A percentile compares a stretch with the other conserved stretches of the same genome.
Evolutionary conservation across 2,113 vertebrate genomes (phyloP).

Genomic region (Oncorhynchus kisutch): DNA sequence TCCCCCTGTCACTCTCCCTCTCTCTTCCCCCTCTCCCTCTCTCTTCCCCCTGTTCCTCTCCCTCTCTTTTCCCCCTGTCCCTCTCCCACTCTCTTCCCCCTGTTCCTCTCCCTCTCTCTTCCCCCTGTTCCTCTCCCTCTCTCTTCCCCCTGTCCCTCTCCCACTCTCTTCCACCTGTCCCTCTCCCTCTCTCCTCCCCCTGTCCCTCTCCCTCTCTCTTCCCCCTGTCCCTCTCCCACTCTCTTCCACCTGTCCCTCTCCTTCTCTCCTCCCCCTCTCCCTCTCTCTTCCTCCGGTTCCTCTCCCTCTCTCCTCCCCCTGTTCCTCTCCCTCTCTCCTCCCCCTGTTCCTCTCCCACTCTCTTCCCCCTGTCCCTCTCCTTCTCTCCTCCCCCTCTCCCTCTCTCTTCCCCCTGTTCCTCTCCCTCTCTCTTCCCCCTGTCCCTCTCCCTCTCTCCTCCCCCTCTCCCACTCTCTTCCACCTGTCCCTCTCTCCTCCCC

Average conservation of each 20-base stretch:
- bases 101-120: too few species aligned
- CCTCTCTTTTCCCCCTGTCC: too few species aligned
- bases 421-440: not conserved
- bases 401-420: not conserved
- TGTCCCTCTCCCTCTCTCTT: not conserved
- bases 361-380: not conserved
- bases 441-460: not conserved
- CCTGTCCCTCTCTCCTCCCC: too few species aligned
- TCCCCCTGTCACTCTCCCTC: too few species aligned
- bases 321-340: not conserved
- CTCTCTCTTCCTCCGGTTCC: not conserved
- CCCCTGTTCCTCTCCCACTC: not conserved
- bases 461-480: not conserved
- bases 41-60: too few species aligned
- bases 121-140: too few species aligned
- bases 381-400: not conserved
- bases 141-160: too few species aligned
- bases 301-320: not conserved
- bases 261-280: not conserved
- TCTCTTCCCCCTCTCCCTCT: too few species aligned
- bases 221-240: not conserved
- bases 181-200: too few species aligned
- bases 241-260: not conserved
- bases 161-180: rapidly evolving
- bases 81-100: too few species aligned